A percentile compares a stretch with the other conserved stretches of the same genome.
Conservation (phyloP, 2,797 vertebrate genomes). For the Eremophila alpestris region DNA sequence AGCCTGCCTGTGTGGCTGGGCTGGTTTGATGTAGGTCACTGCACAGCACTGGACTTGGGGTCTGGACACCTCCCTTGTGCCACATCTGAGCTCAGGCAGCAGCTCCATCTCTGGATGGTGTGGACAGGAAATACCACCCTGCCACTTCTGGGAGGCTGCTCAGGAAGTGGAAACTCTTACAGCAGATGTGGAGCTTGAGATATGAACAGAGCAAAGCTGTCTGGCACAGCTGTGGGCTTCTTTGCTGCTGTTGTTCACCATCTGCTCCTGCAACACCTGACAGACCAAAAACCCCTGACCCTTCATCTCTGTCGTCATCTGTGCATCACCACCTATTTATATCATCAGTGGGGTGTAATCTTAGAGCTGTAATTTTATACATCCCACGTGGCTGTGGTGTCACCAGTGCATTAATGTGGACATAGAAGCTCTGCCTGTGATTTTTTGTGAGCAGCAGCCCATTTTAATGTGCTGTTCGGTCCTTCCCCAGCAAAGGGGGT, state of each 20-base stretch:
- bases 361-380: background rate
- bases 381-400: background rate
- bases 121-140: background rate
- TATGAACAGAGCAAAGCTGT: background rate
- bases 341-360: background rate
- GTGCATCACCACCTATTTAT: constrained; percentile 23
- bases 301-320: background rate
- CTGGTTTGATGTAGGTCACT: constrained; percentile 34
- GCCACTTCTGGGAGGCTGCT: background rate
- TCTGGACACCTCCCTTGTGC: rapidly evolving
- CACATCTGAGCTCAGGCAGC: background rate
- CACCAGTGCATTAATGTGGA: background rate
- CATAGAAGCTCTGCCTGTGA: background rate
- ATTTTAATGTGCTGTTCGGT: background rate
- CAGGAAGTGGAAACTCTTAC: background rate
- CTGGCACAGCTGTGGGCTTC: background rate
- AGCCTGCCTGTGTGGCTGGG: background rate
- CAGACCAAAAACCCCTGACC: background rate
- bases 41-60: background rate
- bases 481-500: background rate
- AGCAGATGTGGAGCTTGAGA: background rate
- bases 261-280: background rate
- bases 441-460: background rate
- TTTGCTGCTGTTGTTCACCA: background rate
- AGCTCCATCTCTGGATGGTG: background rate